These are phyloP conservation scores for Brachionus asplanchnoidis DNA, from an alignment of 1,140 invertebrate species.

Conservation along the genomic window DNA sequence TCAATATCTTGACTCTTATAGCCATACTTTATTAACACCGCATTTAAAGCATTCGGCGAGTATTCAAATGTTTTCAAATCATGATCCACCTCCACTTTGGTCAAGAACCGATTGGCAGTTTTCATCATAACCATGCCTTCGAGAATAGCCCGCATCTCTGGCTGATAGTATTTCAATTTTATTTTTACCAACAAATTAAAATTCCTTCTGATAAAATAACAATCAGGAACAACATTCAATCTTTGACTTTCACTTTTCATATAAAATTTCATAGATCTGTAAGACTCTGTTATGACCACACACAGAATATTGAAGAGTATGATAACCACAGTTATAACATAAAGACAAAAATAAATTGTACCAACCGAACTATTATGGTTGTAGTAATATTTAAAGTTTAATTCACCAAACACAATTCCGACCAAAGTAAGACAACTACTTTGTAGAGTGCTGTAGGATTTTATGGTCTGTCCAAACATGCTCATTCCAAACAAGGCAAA, in stretches of 20 bases:
- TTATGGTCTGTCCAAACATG: not conserved
- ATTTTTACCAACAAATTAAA: constrained; percentile 19
- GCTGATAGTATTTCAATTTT: constrained; percentile 12
- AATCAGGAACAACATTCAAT: constrained; percentile 11
- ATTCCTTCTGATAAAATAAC: constrained; percentile 30
- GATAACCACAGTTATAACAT: constrained; percentile 16
- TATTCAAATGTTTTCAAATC: not conserved
- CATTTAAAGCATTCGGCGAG: not conserved
- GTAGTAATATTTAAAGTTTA: not conserved
- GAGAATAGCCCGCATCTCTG: not conserved
- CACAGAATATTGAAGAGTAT: constrained; percentile 14
- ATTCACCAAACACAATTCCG: constrained; percentile 17
- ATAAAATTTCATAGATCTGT: constrained; percentile 31
- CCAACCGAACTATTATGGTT: not conserved
- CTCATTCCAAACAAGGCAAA: constrained; percentile 32
- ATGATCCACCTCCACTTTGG: constrained; percentile 19
- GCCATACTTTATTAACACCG: not conserved
- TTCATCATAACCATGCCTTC: constrained; percentile 1
- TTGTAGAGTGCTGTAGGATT: not conserved
- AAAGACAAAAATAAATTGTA: constrained; percentile 20
- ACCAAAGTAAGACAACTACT: not conserved
- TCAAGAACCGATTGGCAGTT: not conserved
- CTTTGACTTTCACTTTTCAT: constrained; percentile 19
- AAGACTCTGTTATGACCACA: constrained; percentile 12
- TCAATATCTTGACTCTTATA: not conserved